A percentile compares a stretch with the other conserved stretches of the same genome.
Evolutionary conservation across 2,888 invertebrate genomes (phyloP).

Genomic region (Tenthredo amoena): DNA sequence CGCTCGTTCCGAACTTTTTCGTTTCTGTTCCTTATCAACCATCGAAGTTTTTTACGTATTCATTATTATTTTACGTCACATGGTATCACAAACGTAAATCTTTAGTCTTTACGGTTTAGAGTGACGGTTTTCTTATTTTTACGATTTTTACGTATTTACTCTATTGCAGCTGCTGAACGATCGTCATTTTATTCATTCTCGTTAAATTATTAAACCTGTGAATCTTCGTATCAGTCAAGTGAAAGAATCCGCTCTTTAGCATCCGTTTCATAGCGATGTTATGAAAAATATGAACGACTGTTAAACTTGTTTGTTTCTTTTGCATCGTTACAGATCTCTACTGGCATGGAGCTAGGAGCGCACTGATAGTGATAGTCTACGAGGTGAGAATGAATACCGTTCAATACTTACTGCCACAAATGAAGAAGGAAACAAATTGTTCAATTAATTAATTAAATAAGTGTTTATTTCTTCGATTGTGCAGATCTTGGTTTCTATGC

Average conservation of each 20-base stretch:
- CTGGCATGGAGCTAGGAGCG: constrained; percentile 78
- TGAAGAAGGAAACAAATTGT: background rate
- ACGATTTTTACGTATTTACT: background rate
- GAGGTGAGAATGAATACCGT: constrained; percentile 65
- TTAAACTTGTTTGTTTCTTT: background rate
- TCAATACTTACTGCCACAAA: background rate
- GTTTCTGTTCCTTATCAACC: background rate
- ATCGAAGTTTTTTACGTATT: background rate
- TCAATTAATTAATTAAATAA: background rate
- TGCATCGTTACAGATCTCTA: constrained; percentile 76
- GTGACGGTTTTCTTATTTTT: background rate
- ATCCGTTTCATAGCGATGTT: background rate
- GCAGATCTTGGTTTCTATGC: constrained; percentile 79
- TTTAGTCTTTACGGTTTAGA: background rate
- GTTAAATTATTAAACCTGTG: background rate
- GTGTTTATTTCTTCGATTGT: constrained; percentile 57
- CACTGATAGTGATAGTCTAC: constrained; percentile 77
- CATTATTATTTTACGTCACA: background rate
- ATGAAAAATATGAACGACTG: background rate
- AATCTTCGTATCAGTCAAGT: background rate
- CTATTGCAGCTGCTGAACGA: background rate
- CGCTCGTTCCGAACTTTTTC: background rate
- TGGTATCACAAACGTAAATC: background rate
- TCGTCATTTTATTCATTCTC: background rate
- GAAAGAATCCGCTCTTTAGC: background rate